Percentiles rank a stretch among this genome's conserved stretches.
phyloP scores from a whole-genome alignment of 2,113 vertebrate species.

The Philantomba maxwellii region DNA sequence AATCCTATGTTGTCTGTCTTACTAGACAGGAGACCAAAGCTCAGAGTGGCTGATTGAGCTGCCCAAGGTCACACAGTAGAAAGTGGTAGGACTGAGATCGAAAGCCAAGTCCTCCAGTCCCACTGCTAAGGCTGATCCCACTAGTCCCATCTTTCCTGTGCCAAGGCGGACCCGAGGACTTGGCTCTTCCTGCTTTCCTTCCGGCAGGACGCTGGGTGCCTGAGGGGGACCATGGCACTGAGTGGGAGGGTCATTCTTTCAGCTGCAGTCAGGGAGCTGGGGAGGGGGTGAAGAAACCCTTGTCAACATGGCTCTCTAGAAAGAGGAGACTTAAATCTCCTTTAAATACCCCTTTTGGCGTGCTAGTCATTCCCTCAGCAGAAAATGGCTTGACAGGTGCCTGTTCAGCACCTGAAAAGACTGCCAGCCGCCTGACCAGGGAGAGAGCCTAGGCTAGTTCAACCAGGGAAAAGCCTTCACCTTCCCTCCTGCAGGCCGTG shows the following conservation, averaged over 20 bases:
- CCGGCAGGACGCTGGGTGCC: background rate
- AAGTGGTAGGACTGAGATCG: background rate
- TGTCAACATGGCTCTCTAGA: background rate
- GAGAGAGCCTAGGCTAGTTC: background rate
- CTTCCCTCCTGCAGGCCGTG: too few relatives aligned
- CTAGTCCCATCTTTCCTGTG: rapidly evolving
- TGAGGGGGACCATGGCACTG: background rate
- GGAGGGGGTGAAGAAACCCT: background rate
- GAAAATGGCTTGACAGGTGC: background rate
- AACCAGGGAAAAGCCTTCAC: background rate
- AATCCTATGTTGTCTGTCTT: background rate
- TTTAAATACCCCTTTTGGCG: background rate
- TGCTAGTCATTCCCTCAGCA: background rate
- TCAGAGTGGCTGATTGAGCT: background rate
- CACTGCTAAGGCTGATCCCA: background rate
- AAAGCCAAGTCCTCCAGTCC: background rate
- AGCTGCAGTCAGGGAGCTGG: background rate
- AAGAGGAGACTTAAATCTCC: background rate
- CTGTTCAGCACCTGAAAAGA: background rate
- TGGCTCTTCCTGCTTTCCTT: background rate
- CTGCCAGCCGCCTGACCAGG: background rate
- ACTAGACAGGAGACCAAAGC: background rate
- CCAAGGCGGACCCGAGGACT: background rate
- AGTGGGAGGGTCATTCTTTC: background rate
- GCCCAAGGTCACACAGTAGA: background rate